Evolutionary conservation across 2,113 vertebrate species (phyloP).

Genomic region (Petrocephalus zakoni): DNA sequence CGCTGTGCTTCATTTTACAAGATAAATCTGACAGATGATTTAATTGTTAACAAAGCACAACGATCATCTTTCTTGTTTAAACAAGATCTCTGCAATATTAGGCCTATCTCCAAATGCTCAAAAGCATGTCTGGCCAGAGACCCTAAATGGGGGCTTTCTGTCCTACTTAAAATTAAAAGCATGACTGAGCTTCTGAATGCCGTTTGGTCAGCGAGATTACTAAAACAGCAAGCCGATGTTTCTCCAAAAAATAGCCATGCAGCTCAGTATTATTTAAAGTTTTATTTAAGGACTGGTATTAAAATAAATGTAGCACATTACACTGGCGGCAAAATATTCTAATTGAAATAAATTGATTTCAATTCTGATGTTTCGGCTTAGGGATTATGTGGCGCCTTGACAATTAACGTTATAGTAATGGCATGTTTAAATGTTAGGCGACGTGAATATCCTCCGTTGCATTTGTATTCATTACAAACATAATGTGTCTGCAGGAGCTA

Average conservation of each 20-base stretch:
- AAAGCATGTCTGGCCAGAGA: neutral
- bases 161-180: neutral
- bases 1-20: neutral
- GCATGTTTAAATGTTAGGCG: neutral
- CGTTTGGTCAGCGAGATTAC: neutral
- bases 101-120: neutral
- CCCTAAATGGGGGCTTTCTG: neutral
- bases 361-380: neutral
- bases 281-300: neutral
- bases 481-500: conserved; percentile 15
- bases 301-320: neutral
- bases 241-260: neutral
- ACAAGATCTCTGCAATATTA: neutral
- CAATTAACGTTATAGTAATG: conserved; percentile 1
- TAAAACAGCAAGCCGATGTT: neutral
- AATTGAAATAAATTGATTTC: conserved; percentile 10
- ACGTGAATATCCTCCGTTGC: conserved; percentile 13
- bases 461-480: conserved; percentile 31
- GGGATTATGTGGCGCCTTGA: neutral
- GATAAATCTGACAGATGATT: conserved; percentile 1
- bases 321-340: neutral
- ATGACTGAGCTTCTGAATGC: neutral
- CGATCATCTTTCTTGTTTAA: neutral
- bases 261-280: neutral
- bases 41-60: conserved; percentile 6